Percentiles rank a stretch among this genome's conserved stretches.
Conservation (phyloP, 2,797 vertebrate genomes). For the Lates japonicus region DNA sequence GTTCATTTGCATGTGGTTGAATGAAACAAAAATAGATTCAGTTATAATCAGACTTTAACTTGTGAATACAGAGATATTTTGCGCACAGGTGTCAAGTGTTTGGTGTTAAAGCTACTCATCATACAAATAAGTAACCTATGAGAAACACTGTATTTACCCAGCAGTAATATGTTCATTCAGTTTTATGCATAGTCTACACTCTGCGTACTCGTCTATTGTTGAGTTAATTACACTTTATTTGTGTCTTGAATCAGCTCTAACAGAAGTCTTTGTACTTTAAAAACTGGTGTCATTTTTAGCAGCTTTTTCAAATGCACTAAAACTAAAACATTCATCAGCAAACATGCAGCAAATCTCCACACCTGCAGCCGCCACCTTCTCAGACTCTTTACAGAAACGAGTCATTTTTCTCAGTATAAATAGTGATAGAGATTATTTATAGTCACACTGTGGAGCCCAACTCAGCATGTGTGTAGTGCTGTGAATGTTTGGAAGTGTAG, state of each 20-base stretch:
- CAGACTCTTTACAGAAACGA: neutral
- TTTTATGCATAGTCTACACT: neutral
- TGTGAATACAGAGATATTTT: neutral
- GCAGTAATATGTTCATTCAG: neutral
- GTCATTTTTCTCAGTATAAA: no score
- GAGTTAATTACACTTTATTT: neutral
- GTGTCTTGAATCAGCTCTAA: neutral
- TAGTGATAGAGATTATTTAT: no score
- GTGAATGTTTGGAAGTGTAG: neutral
- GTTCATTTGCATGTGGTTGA: neutral
- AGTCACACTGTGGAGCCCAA: no score
- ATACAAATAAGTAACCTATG: neutral
- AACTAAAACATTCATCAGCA: conserved; percentile 2
- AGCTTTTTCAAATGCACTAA: neutral
- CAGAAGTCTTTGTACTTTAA: neutral
- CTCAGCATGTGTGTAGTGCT: neutral
- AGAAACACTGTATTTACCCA: neutral
- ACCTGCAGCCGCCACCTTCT: conserved; percentile 2
- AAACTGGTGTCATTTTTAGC: neutral
- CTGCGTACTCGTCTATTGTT: neutral
- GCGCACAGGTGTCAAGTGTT: neutral
- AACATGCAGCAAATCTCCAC: neutral
- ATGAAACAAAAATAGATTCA: no score
- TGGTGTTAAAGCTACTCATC: neutral
- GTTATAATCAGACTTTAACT: no score